Conservation (phyloP, 2,888 invertebrate genomes). For the Pseudanteris insignis region DNA sequence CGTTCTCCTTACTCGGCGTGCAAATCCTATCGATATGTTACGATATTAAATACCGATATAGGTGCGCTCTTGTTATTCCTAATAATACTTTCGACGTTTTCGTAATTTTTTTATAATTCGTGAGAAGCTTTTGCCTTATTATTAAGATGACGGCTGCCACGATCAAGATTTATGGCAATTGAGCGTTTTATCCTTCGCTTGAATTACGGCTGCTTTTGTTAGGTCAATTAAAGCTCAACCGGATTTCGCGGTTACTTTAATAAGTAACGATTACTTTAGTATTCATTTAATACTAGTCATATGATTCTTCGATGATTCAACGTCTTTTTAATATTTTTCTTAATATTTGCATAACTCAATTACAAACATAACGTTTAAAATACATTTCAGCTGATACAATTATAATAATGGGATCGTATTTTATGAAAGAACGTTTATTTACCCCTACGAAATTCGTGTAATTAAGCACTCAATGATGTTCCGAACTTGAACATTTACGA, state of each 20-base stretch:
- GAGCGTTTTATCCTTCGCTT: conserved; percentile 31
- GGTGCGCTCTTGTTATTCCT: conserved; percentile 36
- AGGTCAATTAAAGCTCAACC: too few species aligned
- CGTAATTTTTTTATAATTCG: conserved; percentile 33
- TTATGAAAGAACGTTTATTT: conserved; percentile 16
- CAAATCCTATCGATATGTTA: conserved; percentile 38
- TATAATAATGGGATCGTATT: conserved; percentile 3
- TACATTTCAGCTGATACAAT: too few species aligned
- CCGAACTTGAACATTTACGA: too few species aligned
- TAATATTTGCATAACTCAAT: too few species aligned
- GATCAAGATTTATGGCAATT: conserved; percentile 38
- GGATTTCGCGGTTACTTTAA: too few species aligned
- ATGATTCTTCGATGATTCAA: too few species aligned
- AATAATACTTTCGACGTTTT: conserved; percentile 37
- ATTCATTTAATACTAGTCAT: too few species aligned
- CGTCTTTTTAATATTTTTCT: too few species aligned
- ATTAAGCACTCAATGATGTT: too few species aligned
- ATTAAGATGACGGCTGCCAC: conserved; percentile 38
- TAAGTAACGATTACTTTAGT: too few species aligned
- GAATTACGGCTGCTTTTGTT: conserved; percentile 33
- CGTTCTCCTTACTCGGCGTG: conserved; percentile 20
- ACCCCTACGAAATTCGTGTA: conserved; percentile 4
- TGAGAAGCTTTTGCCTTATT: conserved; percentile 37
- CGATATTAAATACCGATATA: conserved; percentile 42
- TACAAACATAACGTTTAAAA: too few species aligned